phyloP scores from a whole-genome alignment of 2,888 invertebrate genomes.

The Noctua comes region DNA sequence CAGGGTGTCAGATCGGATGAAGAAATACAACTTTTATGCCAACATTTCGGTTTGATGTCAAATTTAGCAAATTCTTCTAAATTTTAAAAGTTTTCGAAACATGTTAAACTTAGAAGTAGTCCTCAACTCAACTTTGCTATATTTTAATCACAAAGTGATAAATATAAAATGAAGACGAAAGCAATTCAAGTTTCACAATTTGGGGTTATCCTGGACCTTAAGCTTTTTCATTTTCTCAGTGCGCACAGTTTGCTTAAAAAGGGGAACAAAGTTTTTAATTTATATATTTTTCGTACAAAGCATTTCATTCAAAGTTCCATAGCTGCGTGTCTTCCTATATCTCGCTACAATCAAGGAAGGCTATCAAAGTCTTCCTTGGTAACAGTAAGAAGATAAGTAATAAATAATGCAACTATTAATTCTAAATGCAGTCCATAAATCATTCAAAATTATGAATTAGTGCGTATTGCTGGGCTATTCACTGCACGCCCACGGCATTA shows the following conservation, averaged over 20 bases:
- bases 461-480: conserved; percentile 48
- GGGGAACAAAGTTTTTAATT: background rate
- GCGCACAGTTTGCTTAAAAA: background rate
- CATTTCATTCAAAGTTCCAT: background rate
- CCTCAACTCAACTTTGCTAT: too few species aligned
- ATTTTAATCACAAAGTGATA: too few species aligned
- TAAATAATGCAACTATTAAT: conserved; percentile 25
- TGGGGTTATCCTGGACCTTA: too few species aligned
- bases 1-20: background rate
- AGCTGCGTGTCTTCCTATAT: background rate
- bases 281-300: background rate
- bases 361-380: background rate
- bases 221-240: background rate
- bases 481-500: conserved; percentile 58
- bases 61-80: background rate
- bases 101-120: too few species aligned
- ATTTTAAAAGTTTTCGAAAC: too few species aligned
- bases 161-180: too few species aligned
- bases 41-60: background rate
- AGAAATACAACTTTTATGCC: background rate
- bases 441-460: conserved; percentile 56
- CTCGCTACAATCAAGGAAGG: background rate
- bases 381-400: conserved; percentile 12
- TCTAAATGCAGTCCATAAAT: conserved; percentile 42
- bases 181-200: too few species aligned